Conservation (phyloP, 2,888 invertebrate species). For the Spilarctia lutea region DNA sequence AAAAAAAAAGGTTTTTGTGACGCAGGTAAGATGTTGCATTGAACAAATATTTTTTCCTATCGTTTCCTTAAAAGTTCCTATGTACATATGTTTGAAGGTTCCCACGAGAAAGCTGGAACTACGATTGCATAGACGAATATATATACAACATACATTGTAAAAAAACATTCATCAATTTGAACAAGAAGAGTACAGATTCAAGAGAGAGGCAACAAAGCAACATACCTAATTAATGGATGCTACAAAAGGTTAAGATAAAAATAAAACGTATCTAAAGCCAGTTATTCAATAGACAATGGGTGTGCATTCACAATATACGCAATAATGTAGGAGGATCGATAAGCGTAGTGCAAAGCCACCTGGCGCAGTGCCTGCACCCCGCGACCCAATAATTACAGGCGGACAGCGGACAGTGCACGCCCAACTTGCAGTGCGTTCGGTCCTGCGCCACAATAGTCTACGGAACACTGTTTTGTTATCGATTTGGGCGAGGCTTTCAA, state of each 20-base stretch:
- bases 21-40: neutral
- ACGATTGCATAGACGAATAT: neutral
- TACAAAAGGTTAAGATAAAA: neutral
- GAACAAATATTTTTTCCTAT: neutral
- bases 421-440: slow-evolving; percentile 11
- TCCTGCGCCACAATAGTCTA: neutral
- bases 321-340: slow-evolving; percentile 12
- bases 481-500: neutral
- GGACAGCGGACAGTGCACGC: neutral
- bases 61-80: neutral
- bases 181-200: neutral
- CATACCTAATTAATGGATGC: neutral
- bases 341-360: slow-evolving; percentile 2
- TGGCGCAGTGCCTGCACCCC: slow-evolving; percentile 13
- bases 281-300: neutral
- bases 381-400: slow-evolving; percentile 14
- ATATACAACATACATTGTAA: neutral
- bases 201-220: neutral
- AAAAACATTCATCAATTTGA: neutral
- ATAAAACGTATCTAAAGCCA: neutral
- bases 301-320: neutral
- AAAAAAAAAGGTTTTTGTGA: neutral
- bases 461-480: neutral
- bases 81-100: neutral
- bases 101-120: neutral